A percentile compares a stretch with the other conserved stretches of the same genome.
Evolutionary conservation across 30 jellyfish, hydroid and myxozoan genomes (phyloP).

Genomic region (Euphysa ruthae): DNA sequence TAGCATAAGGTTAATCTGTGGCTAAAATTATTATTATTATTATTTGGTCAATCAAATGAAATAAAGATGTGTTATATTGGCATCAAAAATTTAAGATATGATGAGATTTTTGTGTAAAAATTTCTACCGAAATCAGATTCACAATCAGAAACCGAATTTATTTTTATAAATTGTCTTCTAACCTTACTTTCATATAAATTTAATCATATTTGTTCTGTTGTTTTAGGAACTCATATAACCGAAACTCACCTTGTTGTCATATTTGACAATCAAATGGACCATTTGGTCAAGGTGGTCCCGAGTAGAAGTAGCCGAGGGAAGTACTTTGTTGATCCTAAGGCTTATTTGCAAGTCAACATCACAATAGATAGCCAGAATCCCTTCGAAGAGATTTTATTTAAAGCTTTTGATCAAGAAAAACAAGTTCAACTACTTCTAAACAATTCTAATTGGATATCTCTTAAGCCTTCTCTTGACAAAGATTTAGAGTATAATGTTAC

Average conservation of each 20-base stretch:
- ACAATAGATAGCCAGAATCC: conserved; percentile 96
- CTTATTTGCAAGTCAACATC: conserved; percentile 70
- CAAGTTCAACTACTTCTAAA: conserved; percentile 42
- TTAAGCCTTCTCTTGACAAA: conserved; percentile 49
- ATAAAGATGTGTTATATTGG: too few relatives aligned
- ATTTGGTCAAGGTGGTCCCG: conserved; percentile 65
- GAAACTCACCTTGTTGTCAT: conserved; percentile 65
- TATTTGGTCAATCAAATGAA: too few relatives aligned
- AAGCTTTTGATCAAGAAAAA: conserved; percentile 78
- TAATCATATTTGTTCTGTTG: too few relatives aligned
- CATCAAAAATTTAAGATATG: too few relatives aligned
- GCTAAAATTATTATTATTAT: too few relatives aligned
- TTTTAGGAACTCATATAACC: conserved; percentile 10
- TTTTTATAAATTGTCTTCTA: too few relatives aligned
- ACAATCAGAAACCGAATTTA: too few relatives aligned
- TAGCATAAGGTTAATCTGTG: too few relatives aligned
- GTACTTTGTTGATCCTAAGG: conserved; percentile 86
- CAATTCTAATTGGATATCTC: conserved; percentile 39
- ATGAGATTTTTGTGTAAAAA: too few relatives aligned
- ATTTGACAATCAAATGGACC: conserved; percentile 90
- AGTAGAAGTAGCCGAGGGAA: conserved; percentile 93
- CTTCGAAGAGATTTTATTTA: conserved; percentile 53
- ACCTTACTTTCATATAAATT: too few relatives aligned
- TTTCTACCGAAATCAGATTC: too few relatives aligned
- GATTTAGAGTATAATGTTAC: conserved; percentile 29